Conservation (phyloP, 2,888 invertebrate species). For the Thyatira batis region DNA sequence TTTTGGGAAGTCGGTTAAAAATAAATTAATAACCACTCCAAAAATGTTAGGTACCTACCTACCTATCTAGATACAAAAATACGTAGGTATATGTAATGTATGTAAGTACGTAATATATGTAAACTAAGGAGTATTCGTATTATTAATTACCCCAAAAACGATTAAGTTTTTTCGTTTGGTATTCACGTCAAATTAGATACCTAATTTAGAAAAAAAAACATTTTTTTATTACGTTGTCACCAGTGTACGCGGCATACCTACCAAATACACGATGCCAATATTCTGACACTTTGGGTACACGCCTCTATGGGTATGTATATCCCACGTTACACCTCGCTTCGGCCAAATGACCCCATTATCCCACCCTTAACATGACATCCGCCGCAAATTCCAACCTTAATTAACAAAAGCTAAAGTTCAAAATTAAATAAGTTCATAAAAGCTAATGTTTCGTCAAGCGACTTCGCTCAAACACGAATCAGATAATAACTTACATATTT, state of each 20-base stretch:
- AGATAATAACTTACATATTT: conserved; percentile 66
- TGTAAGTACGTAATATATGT: too few relatives aligned
- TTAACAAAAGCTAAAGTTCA: conserved; percentile 36
- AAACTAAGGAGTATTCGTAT: too few relatives aligned
- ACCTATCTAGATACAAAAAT: too few relatives aligned
- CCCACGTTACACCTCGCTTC: conserved; percentile 62
- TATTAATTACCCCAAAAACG: too few relatives aligned
- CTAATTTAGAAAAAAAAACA: conserved; percentile 4
- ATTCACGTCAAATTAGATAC: too few relatives aligned
- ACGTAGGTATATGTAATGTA: too few relatives aligned
- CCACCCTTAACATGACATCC: conserved; percentile 48
- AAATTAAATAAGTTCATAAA: conserved; percentile 30
- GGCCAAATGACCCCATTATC: conserved; percentile 72
- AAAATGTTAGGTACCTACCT: too few relatives aligned
- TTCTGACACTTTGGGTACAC: conserved; percentile 63
- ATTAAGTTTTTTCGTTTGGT: too few relatives aligned
- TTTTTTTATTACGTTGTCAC: conserved; percentile 8
- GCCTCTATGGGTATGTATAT: conserved; percentile 55
- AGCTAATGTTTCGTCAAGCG: conserved; percentile 54
- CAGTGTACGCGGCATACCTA: conserved; percentile 42
- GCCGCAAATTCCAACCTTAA: conserved; percentile 53
- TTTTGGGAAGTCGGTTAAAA: too few relatives aligned
- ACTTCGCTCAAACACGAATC: conserved; percentile 55
- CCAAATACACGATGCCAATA: conserved; percentile 63
- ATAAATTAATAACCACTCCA: too few relatives aligned